phyloP scores from a whole-genome alignment of 1,140 invertebrate genomes.

The Radopholus similis region DNA sequence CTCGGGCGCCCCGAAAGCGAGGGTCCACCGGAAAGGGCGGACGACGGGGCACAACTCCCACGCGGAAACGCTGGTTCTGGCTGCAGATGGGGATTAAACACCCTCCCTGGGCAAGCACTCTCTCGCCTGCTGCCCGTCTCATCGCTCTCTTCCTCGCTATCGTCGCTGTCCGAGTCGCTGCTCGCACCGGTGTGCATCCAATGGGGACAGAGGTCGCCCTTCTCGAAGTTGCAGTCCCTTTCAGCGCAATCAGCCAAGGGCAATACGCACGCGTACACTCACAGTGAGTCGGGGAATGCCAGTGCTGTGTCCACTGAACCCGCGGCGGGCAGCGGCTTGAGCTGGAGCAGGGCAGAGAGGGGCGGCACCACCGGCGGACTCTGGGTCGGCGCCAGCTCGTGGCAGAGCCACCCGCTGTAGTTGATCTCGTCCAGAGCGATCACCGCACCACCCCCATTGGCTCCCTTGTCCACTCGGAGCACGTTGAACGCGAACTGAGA shows the following conservation, averaged over 20 bases:
- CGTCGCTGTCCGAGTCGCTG: conserved; percentile 13
- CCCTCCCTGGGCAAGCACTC: neutral
- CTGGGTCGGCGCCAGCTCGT: conserved; percentile 25
- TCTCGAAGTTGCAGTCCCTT: conserved; percentile 40
- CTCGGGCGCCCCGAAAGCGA: neutral
- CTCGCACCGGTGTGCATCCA: conserved; percentile 31
- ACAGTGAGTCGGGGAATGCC: conserved; percentile 16
- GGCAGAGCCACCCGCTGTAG: conserved; percentile 30
- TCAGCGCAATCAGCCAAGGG: neutral
- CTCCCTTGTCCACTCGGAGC: conserved; percentile 25
- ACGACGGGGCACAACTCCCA: neutral
- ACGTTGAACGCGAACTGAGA: conserved; percentile 38
- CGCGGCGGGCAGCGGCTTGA: conserved; percentile 1
- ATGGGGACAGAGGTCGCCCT: conserved; percentile 30
- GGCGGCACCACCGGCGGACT: conserved; percentile 9
- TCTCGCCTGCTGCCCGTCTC: neutral
- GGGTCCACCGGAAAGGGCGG: conserved; percentile 6
- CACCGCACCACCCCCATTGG: conserved; percentile 17
- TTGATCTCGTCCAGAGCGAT: conserved; percentile 40
- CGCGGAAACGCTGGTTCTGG: conserved; percentile 2
- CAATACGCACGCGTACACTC: neutral
- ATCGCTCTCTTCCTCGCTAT: conserved; percentile 18
- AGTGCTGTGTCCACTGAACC: neutral
- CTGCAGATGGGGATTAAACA: no score
- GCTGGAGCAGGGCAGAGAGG: neutral